phyloP scores from a whole-genome alignment of 2,113 vertebrate genomes.

The Leiothrix lutea region DNA sequence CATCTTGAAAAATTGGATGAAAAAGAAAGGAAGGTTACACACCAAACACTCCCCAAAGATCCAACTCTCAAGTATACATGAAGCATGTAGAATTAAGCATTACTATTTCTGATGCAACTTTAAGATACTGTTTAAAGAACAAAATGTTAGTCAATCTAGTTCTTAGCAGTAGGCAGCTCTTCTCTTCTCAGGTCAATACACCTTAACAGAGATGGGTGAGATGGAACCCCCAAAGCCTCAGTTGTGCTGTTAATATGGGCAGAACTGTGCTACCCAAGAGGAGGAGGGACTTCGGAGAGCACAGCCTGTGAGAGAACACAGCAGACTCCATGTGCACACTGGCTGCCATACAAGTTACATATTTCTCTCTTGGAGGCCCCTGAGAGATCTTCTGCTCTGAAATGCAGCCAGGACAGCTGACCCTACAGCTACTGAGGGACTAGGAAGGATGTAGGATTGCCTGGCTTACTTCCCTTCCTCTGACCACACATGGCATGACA shows the following conservation, averaged over 20 bases:
- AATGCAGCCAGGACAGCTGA: background rate
- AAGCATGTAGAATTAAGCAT: background rate
- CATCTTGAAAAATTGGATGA: constrained; percentile 30
- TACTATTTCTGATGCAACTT: background rate
- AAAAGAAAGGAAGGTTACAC: background rate
- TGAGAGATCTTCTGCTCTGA: background rate
- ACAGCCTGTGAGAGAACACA: background rate
- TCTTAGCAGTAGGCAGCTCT: background rate
- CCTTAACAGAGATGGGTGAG: background rate
- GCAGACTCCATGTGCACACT: background rate
- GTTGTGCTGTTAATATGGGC: background rate
- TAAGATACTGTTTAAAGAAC: background rate
- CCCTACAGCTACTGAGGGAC: background rate
- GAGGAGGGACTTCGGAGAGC: background rate
- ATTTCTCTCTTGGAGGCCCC: background rate
- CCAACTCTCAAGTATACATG: background rate
- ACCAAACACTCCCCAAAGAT: background rate
- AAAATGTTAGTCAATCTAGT: background rate
- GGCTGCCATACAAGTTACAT: background rate
- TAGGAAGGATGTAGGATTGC: background rate
- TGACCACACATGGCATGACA: background rate
- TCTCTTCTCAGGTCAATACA: background rate
- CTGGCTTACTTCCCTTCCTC: background rate
- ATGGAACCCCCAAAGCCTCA: background rate
- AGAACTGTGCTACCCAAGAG: background rate